Conservation (phyloP, 2,888 invertebrate species). For the Pegoplata infirma region DNA sequence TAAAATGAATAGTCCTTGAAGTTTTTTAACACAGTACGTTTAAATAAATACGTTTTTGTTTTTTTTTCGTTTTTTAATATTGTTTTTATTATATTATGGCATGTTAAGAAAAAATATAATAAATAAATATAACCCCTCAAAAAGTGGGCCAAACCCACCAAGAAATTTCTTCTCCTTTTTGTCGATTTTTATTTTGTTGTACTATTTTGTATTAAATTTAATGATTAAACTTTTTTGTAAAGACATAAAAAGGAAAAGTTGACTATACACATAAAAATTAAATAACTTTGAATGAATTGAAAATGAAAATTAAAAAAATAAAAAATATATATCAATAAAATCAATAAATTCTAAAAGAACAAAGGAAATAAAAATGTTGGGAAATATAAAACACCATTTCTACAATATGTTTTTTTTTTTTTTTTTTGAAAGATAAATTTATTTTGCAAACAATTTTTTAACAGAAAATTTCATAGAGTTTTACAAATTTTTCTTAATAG, state of each 20-base stretch:
- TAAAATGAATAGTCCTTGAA: background rate
- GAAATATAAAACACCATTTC: background rate
- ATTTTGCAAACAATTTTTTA: too few relatives aligned
- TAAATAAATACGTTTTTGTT: background rate
- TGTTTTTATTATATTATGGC: background rate
- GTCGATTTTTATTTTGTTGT: background rate
- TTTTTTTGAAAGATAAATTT: too few relatives aligned
- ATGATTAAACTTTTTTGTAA: constrained; percentile 13
- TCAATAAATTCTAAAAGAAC: constrained; percentile 12
- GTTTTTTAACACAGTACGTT: background rate
- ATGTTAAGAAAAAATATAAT: background rate
- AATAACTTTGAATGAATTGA: background rate
- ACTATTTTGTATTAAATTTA: background rate
- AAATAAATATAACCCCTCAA: background rate
- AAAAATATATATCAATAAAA: constrained; percentile 12
- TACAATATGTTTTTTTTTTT: too few relatives aligned
- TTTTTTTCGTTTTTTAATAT: too few relatives aligned
- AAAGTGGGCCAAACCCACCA: background rate
- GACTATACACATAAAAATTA: background rate
- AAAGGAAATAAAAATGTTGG: background rate
- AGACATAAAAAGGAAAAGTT: background rate
- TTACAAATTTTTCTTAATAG: too few relatives aligned
- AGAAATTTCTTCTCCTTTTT: too few relatives aligned
- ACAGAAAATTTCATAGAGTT: too few relatives aligned
- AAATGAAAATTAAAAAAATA: background rate